Percentiles rank a stretch among this genome's conserved stretches.
phyloP scores from a whole-genome alignment of 2,888 invertebrate genomes.

The Trachelus tabidus region DNA sequence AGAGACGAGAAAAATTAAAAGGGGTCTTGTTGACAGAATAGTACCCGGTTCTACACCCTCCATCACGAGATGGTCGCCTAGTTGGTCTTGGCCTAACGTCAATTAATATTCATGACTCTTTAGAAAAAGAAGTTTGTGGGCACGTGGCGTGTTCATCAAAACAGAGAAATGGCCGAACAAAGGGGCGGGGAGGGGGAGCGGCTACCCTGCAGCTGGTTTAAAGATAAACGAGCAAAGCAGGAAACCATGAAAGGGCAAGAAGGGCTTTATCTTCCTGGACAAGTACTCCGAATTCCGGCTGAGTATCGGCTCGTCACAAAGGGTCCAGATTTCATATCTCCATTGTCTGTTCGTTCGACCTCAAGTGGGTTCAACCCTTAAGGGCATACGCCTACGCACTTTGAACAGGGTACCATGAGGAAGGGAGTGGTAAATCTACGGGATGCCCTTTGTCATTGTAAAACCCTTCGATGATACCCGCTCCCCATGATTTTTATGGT shows the following conservation, averaged over 20 bases:
- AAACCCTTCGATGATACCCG: no score
- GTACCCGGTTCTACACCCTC: slow-evolving; percentile 32
- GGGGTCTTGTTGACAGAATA: no score
- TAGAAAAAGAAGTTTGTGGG: slow-evolving; percentile 11
- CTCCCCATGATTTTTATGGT: no score
- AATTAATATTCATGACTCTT: slow-evolving; percentile 51
- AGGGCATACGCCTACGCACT: slow-evolving; percentile 66
- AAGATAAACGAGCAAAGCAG: slow-evolving; percentile 58
- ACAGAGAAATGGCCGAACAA: slow-evolving; percentile 16
- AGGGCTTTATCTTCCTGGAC: background rate
- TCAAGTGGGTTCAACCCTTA: slow-evolving; percentile 49
- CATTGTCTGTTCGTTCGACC: background rate
- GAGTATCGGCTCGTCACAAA: no score
- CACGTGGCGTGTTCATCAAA: background rate
- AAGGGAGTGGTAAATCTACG: slow-evolving; percentile 43
- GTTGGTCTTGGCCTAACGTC: slow-evolving; percentile 52
- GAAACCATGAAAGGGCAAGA: slow-evolving; percentile 46
- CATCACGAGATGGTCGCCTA: slow-evolving; percentile 52
- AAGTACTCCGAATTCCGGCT: background rate
- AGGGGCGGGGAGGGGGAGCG: background rate
- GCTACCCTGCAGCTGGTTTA: slow-evolving; percentile 43
- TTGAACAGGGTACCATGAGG: slow-evolving; percentile 62
- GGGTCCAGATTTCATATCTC: no score
- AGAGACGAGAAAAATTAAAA: no score
- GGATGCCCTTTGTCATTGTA: slow-evolving; percentile 36